phyloP scores from a whole-genome alignment of 2,113 vertebrate species.

The Hemicordylus capensis region DNA sequence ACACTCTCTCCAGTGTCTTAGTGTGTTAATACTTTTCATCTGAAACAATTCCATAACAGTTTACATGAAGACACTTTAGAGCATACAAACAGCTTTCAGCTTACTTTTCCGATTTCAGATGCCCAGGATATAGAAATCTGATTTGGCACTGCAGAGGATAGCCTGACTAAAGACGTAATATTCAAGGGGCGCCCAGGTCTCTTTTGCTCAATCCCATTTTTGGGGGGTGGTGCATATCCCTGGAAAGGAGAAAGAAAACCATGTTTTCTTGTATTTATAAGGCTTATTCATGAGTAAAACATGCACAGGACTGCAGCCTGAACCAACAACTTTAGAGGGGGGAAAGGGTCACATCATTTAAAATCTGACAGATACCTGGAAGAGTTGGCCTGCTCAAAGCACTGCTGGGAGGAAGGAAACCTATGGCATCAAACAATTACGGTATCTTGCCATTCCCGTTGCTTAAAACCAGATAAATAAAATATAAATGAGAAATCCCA shows the following conservation, averaged over 20 bases:
- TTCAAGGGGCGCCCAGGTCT: conserved; percentile 92
- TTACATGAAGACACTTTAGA: neutral
- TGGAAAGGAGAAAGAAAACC: conserved; percentile 56
- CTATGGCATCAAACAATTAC: neutral
- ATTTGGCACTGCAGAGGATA: conserved; percentile 95
- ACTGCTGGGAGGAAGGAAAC: neutral
- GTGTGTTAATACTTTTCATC: neutral
- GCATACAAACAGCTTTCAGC: neutral
- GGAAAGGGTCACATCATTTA: too few relatives aligned
- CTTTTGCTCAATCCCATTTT: conserved; percentile 97
- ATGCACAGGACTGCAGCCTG: too few relatives aligned
- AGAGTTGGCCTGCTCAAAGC: neutral
- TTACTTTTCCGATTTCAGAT: conserved; percentile 96
- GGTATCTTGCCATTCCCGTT: neutral
- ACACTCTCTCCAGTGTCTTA: neutral
- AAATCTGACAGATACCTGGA: neutral
- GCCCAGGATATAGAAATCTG: conserved; percentile 97
- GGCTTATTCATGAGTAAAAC: too few relatives aligned
- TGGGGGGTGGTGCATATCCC: conserved; percentile 94
- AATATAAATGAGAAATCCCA: neutral
- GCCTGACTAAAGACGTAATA: conserved; percentile 92
- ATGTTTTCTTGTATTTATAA: neutral
- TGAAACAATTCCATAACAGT: neutral
- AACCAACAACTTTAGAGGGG: too few relatives aligned
- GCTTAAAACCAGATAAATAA: neutral